Conservation (phyloP, 2,797 vertebrate genomes). For the Enteromius anoplus region DNA sequence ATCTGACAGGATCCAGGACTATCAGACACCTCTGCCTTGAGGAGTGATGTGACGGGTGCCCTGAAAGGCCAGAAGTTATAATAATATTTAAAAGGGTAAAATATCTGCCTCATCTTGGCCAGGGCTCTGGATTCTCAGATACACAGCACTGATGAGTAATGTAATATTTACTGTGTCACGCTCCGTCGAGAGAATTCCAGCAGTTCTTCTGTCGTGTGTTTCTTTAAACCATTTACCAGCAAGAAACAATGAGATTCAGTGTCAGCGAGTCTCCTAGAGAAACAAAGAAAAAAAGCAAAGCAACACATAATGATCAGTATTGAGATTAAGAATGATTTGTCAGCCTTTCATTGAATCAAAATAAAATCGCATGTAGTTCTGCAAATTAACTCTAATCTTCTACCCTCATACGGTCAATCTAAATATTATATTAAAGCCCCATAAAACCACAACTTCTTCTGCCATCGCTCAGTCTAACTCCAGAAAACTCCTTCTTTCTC, state of each 20-base stretch:
- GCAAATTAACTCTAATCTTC: too few species aligned
- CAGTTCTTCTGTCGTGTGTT: slow-evolving; percentile 21
- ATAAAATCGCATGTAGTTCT: not conserved
- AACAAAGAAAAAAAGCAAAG: not conserved
- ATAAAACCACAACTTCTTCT: not conserved
- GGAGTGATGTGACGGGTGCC: not conserved
- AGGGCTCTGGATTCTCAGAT: not conserved
- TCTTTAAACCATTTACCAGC: slow-evolving; percentile 25
- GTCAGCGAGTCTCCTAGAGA: too few species aligned
- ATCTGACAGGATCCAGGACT: slow-evolving; percentile 51
- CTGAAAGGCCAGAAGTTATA: slow-evolving; percentile 24
- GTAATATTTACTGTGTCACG: slow-evolving; percentile 29
- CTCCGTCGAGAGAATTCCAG: slow-evolving; percentile 39
- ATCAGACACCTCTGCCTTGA: slow-evolving; percentile 32
- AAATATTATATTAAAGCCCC: not conserved
- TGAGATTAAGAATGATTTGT: not conserved
- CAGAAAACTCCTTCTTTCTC: not conserved
- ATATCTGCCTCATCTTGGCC: slow-evolving; percentile 7
- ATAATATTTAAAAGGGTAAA: slow-evolving; percentile 29
- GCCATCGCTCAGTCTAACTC: not conserved
- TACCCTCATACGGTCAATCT: not conserved
- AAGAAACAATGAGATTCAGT: slow-evolving; percentile 32
- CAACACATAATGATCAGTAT: not conserved
- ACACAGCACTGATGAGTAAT: slow-evolving; percentile 10
- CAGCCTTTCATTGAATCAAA: not conserved